These are phyloP conservation scores for Graptemys geographica DNA, from an alignment of 2,797 vertebrate species.

Conservation along the genomic window DNA sequence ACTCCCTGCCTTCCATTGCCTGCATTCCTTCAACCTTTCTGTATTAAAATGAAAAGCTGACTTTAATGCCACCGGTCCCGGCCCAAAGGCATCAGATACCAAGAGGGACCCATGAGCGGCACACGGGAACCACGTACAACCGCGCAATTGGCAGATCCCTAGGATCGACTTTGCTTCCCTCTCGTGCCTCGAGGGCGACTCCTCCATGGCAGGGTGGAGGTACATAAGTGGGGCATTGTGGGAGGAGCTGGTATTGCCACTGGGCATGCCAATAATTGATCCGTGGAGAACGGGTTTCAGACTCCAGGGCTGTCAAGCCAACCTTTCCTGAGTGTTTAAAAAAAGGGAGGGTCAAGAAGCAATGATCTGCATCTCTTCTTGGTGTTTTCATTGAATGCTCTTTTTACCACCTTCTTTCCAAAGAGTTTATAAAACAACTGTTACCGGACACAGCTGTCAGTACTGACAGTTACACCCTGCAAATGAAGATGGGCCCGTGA, in stretches of 20 bases:
- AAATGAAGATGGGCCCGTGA: neutral
- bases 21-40: neutral
- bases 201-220: neutral
- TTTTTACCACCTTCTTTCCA: neutral
- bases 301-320: neutral
- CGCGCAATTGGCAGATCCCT: neutral
- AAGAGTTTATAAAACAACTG: neutral
- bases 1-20: neutral
- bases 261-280: neutral
- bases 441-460: neutral
- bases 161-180: neutral
- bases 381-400: neutral
- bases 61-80: neutral
- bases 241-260: neutral
- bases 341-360: neutral
- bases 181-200: neutral
- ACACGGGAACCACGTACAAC: too few relatives aligned
- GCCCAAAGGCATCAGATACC: neutral
- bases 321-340: neutral
- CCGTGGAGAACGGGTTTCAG: neutral
- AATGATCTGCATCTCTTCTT: neutral
- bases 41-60: neutral
- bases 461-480: too few relatives aligned
- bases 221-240: neutral
- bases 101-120: neutral